These are phyloP conservation scores for Sitodiplosis mosellana DNA, from an alignment of 1,140 invertebrate species.

Conservation along the genomic window DNA sequence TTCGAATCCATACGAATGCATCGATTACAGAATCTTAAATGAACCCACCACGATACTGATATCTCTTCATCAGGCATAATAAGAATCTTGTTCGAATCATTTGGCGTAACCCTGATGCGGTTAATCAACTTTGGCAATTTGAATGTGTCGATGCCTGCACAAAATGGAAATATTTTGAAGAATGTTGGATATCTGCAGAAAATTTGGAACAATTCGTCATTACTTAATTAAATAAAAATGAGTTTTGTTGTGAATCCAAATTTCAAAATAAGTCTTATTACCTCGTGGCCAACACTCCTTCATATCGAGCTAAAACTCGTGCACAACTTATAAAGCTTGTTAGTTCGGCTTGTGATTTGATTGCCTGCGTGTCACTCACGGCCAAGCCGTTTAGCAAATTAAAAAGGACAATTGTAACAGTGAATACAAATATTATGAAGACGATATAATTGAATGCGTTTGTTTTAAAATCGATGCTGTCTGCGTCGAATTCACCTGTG, in stretches of 20 bases:
- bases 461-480: conserved; percentile 51
- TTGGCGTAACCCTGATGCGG: too few species aligned
- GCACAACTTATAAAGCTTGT: conserved; percentile 49
- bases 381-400: conserved; percentile 66
- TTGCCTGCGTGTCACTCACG: conserved; percentile 57
- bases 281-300: conserved; percentile 25
- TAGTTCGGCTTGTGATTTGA: conserved; percentile 54
- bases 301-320: conserved; percentile 49
- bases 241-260: too few species aligned
- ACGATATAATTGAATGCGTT: conserved; percentile 47
- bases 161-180: conserved; percentile 66
- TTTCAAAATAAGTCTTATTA: too few species aligned
- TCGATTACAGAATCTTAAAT: too few species aligned
- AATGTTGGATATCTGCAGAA: conserved; percentile 40
- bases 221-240: too few species aligned
- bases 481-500: conserved; percentile 63
- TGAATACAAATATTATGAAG: conserved; percentile 59
- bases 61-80: too few species aligned
- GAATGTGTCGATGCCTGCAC: too few species aligned
- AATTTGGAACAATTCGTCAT: conserved; percentile 35
- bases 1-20: too few species aligned
- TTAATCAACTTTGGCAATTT: too few species aligned
- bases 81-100: too few species aligned
- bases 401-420: conserved; percentile 59
- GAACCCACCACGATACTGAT: too few species aligned